Percentiles rank a stretch among this genome's conserved stretches.
phyloP scores from a whole-genome alignment of 2,888 invertebrate genomes.

The Chymomyza caudatula region DNA sequence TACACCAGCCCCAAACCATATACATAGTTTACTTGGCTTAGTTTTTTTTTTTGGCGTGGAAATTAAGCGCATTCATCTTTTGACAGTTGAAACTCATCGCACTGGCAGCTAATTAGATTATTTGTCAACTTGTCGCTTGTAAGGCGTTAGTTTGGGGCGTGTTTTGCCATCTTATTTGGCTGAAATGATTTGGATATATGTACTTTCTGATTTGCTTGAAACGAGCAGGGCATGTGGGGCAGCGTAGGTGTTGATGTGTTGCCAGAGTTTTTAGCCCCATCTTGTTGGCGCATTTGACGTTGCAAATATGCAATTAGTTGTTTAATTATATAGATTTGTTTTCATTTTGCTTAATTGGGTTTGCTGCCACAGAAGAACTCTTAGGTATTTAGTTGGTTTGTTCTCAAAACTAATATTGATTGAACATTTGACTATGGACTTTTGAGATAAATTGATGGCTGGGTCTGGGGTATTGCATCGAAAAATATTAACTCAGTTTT shows the following conservation, averaged over 20 bases:
- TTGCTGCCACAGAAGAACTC: neutral
- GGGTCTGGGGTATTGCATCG: too few species aligned
- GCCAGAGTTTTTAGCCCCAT: slow-evolving; percentile 14
- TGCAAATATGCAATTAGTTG: slow-evolving; percentile 40
- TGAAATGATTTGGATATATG: slow-evolving; percentile 44
- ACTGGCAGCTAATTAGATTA: slow-evolving; percentile 74
- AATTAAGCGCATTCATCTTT: slow-evolving; percentile 55
- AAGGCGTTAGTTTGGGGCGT: slow-evolving; percentile 16
- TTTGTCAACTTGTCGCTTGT: slow-evolving; percentile 65
- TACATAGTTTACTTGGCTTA: slow-evolving; percentile 19
- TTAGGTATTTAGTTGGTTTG: neutral
- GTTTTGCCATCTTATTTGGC: slow-evolving; percentile 12
- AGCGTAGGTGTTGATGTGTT: slow-evolving; percentile 13
- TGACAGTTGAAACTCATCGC: slow-evolving; percentile 74
- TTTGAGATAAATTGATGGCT: neutral
- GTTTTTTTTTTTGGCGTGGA: slow-evolving; percentile 30
- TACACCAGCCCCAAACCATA: slow-evolving; percentile 11
- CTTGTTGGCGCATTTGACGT: slow-evolving; percentile 27
- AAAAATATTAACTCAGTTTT: too few species aligned
- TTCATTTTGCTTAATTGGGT: slow-evolving; percentile 5
- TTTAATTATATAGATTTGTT: slow-evolving; percentile 27
- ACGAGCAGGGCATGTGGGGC: slow-evolving; percentile 18
- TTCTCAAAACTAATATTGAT: neutral
- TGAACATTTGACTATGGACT: neutral
- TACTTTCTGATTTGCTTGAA: slow-evolving; percentile 43